Base-by-base conservation (phyloP, 1,140 invertebrate genomes). In the Heliconius melpomene region DNA sequence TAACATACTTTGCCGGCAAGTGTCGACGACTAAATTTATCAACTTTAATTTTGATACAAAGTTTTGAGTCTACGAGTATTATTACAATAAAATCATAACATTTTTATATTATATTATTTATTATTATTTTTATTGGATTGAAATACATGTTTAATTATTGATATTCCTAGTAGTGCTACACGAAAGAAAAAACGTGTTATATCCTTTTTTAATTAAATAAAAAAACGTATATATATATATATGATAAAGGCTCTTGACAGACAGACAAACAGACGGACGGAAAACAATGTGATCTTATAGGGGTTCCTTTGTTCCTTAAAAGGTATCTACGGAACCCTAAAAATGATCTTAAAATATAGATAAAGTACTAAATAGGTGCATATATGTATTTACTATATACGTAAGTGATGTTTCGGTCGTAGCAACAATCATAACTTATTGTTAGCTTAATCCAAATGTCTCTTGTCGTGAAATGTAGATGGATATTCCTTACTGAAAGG, bases 361-460 rank as follows among this genome's bases (percentile, higher is more conserved):
- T 57, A 46, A 3, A 7, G 7, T 52, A 20, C 1, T 20, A 57
- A 13, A 57, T 57, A 57, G 1, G 7, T 57, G n/a, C 20, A 23
- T 57, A 23, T 66, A 29, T 29, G 26, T 26, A 26, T 26, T 66
- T 29, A 29, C 3, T 26, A 3, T 5, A 0, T 66, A 29, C 11
- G 7, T 66, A 66, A 66, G 18, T 20, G 1, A 52, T 40, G 32
- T 23, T 60, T 76, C 32, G n/a, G 18, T 32, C 23, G 26, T 29
- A 66, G 73, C 16, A 50, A 76, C 77, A 81, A 72, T 72, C n/a
- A 71, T 54, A 72, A 78, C n/a, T 78, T 78, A 73, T 40, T 38
- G 71, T 78, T 52, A 46, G 40, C 36, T 72, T 78, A 32, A 72
- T 73, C 76, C 29, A 72, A 50, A 38, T n/a, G n/a, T 70, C 26